Percentiles rank a stretch among this genome's conserved stretches.
phyloP scores from a whole-genome alignment of 2,113 vertebrate genomes.

The Desmodus rotundus region DNA sequence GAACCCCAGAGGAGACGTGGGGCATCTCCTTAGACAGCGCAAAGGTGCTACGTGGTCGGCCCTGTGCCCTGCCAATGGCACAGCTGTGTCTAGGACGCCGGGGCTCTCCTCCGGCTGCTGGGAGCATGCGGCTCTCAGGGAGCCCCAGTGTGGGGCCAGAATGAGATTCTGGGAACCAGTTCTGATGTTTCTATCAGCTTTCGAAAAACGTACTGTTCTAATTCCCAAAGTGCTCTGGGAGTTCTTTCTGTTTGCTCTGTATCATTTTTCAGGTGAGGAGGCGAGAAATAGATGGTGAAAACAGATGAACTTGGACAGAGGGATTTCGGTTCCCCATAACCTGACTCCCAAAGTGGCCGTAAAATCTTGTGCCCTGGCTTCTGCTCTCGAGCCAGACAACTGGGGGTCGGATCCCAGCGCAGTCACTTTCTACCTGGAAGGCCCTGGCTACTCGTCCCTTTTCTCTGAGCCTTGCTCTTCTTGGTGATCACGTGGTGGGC shows the following conservation, averaged over 20 bases:
- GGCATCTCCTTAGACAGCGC: neutral
- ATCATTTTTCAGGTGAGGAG: neutral
- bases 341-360: neutral
- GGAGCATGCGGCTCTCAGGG: neutral
- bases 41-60: neutral
- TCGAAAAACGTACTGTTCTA: neutral
- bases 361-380: neutral
- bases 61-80: neutral
- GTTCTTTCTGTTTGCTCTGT: neutral
- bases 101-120: neutral
- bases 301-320: neutral
- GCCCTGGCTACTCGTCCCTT: neutral
- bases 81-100: neutral
- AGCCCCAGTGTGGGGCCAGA: neutral
- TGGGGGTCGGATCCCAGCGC: neutral
- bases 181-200: neutral
- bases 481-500: fast-evolving
- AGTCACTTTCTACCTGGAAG: neutral
- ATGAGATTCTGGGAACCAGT: neutral
- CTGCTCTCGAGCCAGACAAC: neutral
- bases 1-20: neutral
- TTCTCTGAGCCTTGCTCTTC: neutral
- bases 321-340: neutral
- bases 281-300: neutral
- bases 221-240: neutral